Evolutionary conservation across 1,140 invertebrate species (phyloP), one percentile per base, ranked within the genome.

Genomic region (Diabrotica virgifera): DNA sequence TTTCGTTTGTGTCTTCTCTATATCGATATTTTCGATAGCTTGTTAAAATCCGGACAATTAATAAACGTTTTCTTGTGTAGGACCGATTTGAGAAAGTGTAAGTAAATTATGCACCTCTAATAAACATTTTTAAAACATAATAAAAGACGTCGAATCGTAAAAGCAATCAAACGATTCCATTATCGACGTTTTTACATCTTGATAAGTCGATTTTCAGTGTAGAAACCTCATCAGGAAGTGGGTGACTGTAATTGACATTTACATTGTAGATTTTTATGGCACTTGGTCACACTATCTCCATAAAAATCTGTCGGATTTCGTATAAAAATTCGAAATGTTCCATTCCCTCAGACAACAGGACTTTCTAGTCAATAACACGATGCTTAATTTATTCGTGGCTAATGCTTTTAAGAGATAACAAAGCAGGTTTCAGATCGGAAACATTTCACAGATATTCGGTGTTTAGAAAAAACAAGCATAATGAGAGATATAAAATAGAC

Each of bases 181-280:
- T 46, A 46, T 46, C 40, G 40, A 46, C 8, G 40, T 46, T 46
- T 46, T 2, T 5, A 46, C 40, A n/a, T 46, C 40, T 46, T 46
- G 11, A 46, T 46, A n/a, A n/a, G 40, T 46, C 3, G 40, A 46
- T 46, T 2, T 2, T 3, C 3, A 46, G 11, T 46, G 40, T 5
- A 2, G 40, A 10, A 46, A 46, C 4, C 40, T 46, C 40, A n/a
- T n/a, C 8, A 46, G 40, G 40, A 46, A 46, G 11, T n/a, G 40
- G 40, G 40, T 46, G 40, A 46, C 11, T 2, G 11, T 46, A 46
- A 46, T 46, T 46, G 40, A 46, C 40, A 46, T 46, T 46, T 46
- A 46, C 40, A 46, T 46, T 46, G 40, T 46, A 46, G 40, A 46
- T 46, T 46, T 46, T 46, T 46, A 46, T 46, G 11, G 40, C 40